Evolutionary conservation across 2,113 vertebrate species (phyloP).

Genomic region (Tautogolabrus adspersus): DNA sequence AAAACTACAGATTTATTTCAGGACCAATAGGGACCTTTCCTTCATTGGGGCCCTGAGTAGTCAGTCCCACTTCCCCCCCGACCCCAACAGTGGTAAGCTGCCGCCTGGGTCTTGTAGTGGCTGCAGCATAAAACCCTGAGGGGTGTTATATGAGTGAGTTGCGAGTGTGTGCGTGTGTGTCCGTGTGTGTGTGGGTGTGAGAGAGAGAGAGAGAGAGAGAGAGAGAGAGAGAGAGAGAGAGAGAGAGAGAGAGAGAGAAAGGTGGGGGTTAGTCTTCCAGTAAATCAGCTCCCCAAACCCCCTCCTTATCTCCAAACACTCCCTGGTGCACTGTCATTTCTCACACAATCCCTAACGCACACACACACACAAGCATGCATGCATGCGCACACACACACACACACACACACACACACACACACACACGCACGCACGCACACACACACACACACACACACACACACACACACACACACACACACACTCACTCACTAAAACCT

Average conservation of each 20-base stretch:
- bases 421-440: conserved; percentile 30
- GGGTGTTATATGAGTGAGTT: neutral
- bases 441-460: neutral
- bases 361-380: conserved; percentile 17
- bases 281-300: conserved; percentile 56
- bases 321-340: neutral
- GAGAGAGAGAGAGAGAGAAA: conserved; percentile 2
- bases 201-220: no score
- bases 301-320: conserved; percentile 19
- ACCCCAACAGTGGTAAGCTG: conserved; percentile 29
- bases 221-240: no score
- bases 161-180: no score
- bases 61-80: neutral
- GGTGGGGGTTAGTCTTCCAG: conserved; percentile 35
- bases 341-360: conserved; percentile 14
- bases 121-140: conserved; percentile 11
- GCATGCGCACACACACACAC: conserved; percentile 20
- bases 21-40: no score
- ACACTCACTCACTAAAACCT: no score
- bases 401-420: conserved; percentile 21
- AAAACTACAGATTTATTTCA: no score
- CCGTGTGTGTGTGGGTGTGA: no score
- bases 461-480: no score
- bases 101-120: conserved; percentile 3
- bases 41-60: no score